Percentiles rank a stretch among this genome's conserved stretches.
Conservation (phyloP, 2,888 invertebrate species). For the Pristionchus japonicus region DNA sequence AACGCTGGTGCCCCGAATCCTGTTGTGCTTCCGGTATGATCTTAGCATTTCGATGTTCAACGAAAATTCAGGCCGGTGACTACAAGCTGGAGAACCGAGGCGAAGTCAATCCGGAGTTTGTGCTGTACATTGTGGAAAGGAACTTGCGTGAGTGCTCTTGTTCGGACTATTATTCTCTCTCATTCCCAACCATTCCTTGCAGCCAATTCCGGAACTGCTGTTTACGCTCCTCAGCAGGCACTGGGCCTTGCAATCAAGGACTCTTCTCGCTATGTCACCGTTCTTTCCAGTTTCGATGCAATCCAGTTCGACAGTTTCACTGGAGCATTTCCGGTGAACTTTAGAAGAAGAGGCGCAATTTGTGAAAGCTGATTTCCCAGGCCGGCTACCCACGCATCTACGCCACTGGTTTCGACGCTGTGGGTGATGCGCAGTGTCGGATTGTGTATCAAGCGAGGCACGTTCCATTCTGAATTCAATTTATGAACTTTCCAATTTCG, state of each 20-base stretch:
- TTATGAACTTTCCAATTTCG: too few relatives aligned
- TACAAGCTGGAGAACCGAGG: not conserved
- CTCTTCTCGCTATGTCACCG: not conserved
- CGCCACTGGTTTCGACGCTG: not conserved
- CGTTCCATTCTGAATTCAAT: not conserved
- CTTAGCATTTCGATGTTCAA: not conserved
- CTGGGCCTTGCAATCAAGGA: not conserved
- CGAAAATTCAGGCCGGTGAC: not conserved
- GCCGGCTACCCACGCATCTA: not conserved
- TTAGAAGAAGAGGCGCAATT: too few relatives aligned
- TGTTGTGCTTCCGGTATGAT: not conserved
- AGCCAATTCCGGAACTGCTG: not conserved
- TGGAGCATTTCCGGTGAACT: not conserved
- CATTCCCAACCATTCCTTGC: too few relatives aligned
- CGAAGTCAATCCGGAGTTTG: not conserved
- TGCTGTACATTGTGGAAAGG: not conserved
- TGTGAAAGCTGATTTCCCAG: too few relatives aligned
- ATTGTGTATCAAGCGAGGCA: not conserved
- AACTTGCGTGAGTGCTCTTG: not conserved
- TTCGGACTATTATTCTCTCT: too few relatives aligned
- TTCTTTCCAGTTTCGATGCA: not conserved
- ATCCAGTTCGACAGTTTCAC: not conserved
- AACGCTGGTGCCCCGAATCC: not conserved
- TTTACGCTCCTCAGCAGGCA: not conserved
- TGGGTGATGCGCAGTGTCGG: not conserved